These are phyloP conservation scores for Paracentrotus lividus DNA, from an alignment of 53 echinoderm and acorn worm species.

Conservation along the genomic window DNA sequence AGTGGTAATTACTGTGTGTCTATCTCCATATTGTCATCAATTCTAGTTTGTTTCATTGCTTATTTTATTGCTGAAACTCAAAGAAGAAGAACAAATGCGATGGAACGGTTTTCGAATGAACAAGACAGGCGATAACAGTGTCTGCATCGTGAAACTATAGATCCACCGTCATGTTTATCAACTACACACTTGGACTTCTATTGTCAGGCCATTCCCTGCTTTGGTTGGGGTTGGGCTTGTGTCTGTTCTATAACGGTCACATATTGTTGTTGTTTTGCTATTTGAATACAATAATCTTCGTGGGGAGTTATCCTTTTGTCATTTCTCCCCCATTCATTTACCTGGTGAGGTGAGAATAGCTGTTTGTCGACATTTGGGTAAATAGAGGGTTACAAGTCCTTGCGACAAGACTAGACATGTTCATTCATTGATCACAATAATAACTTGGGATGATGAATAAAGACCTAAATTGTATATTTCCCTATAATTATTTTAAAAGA, in stretches of 20 bases:
- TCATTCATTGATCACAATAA: too few species aligned
- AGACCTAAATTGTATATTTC: too few species aligned
- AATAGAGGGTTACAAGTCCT: background rate
- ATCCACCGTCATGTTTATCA: background rate
- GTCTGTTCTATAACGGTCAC: background rate
- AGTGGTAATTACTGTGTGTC: too few species aligned
- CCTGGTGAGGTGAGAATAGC: background rate
- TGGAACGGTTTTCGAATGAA: too few species aligned
- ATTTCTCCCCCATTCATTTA: background rate
- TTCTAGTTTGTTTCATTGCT: too few species aligned
- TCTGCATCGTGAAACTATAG: background rate
- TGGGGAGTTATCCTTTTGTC: background rate
- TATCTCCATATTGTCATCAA: too few species aligned
- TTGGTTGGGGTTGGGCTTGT: background rate
- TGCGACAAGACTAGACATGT: background rate
- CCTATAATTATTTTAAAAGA: too few species aligned
- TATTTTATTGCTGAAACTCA: too few species aligned
- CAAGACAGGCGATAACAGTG: background rate
- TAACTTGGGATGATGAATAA: too few species aligned
- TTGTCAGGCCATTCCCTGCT: background rate
- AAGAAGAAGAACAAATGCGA: too few species aligned
- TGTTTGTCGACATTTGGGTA: background rate
- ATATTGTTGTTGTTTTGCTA: background rate
- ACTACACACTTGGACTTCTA: background rate
- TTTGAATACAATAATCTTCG: background rate